Evolutionary conservation across 37 sponge, comb jelly and placozoan genomes (phyloP).

Genomic region (Halichondria panicea): DNA sequence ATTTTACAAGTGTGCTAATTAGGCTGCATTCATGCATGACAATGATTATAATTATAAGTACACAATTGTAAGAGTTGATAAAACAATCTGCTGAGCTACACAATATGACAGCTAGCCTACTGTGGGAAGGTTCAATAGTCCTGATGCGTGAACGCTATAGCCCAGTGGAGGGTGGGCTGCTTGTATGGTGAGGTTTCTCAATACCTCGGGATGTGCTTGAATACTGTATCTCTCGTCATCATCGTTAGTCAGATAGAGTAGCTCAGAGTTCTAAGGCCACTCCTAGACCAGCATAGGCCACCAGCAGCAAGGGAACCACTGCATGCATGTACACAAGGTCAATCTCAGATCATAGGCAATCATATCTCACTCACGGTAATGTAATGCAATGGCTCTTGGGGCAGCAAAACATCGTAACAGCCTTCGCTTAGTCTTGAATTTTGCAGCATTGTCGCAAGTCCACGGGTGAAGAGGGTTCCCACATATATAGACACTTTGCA

Average conservation of each 20-base stretch:
- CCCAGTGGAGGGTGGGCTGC: conserved; percentile 82
- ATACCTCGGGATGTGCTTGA: conserved; percentile 76
- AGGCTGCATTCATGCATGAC: no score
- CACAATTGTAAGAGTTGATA: no score
- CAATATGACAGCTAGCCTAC: no score
- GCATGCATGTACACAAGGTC: not conserved
- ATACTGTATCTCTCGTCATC: conserved; percentile 96
- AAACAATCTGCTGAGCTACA: no score
- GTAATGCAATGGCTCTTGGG: conserved; percentile 9
- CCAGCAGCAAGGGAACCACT: conserved; percentile 53
- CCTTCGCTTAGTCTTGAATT: conserved; percentile 20
- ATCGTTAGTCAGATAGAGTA: conserved; percentile 88
- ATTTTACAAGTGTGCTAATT: no score
- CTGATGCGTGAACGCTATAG: conserved; percentile 73
- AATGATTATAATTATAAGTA: no score
- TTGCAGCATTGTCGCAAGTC: conserved; percentile 3
- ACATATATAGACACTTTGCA: conserved; percentile 31
- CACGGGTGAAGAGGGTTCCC: conserved; percentile 41
- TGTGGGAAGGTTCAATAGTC: no score
- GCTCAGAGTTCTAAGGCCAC: conserved; percentile 55
- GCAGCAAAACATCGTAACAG: conserved; percentile 13
- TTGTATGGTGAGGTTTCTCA: conserved; percentile 83
- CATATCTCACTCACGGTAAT: conserved; percentile 23
- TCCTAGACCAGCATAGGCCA: conserved; percentile 55
- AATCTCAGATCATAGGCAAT: not conserved